Conservation (phyloP, 2,797 vertebrate species). For the Sebastes nivosus region DNA sequence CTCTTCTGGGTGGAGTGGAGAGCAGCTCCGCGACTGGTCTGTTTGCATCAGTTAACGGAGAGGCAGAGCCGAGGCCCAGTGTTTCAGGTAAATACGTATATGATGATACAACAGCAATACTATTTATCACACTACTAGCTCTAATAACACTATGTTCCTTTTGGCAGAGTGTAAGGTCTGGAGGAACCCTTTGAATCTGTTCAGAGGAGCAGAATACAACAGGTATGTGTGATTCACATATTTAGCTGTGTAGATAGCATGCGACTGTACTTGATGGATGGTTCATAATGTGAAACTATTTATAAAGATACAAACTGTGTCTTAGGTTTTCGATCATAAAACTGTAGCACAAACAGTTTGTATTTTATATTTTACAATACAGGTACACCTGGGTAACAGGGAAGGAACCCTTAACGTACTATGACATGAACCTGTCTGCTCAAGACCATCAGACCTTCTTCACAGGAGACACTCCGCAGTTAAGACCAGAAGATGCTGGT, state of each 20-base stretch:
- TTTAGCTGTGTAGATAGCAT: background rate
- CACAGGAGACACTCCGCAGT: constrained; percentile 93
- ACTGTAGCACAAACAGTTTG: background rate
- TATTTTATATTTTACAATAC: background rate
- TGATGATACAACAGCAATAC: background rate
- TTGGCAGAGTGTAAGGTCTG: constrained; percentile 96
- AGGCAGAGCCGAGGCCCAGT: constrained; percentile 88
- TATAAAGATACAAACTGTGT: background rate
- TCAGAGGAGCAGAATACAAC: constrained; percentile 98
- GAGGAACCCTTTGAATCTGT: constrained; percentile 97
- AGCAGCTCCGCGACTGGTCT: constrained; percentile 85
- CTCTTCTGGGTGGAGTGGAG: constrained; percentile 92
- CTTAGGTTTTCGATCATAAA: background rate
- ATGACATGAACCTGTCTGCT: constrained; percentile 99
- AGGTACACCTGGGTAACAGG: constrained; percentile 99
- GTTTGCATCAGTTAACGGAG: constrained; percentile 87
- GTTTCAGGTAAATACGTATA: constrained; percentile 85
- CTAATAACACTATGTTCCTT: background rate
- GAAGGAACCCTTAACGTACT: constrained; percentile 97
- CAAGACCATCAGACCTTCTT: constrained; percentile 99
- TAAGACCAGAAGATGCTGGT: constrained; percentile 95
- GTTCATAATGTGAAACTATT: background rate
- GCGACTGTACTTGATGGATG: background rate
- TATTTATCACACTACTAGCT: background rate
- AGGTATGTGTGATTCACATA: constrained; percentile 81